phyloP scores from a whole-genome alignment of 2,888 invertebrate species.

The Eupithecia dodoneata region DNA sequence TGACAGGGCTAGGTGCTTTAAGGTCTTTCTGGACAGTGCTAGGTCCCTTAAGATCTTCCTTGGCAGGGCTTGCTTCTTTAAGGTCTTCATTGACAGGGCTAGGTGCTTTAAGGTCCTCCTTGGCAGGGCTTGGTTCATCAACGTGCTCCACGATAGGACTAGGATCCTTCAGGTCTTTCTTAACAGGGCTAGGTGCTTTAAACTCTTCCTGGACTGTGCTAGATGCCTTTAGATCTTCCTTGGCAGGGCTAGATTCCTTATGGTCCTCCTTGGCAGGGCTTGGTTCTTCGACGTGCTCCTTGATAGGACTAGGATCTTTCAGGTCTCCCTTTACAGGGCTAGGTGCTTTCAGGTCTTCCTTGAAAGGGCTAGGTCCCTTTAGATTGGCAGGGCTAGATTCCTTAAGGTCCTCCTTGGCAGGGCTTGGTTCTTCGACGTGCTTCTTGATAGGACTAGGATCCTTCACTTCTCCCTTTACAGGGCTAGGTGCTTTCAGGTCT shows the following conservation, averaged over 20 bases:
- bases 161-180: not conserved
- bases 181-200: slow-evolving; percentile 24
- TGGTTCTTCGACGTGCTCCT: slow-evolving; percentile 19
- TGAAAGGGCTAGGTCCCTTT: not conserved
- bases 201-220: slow-evolving; percentile 14
- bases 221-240: slow-evolving; percentile 15
- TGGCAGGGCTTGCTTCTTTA: no score
- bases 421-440: slow-evolving; percentile 20
- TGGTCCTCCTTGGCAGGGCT: slow-evolving; percentile 28
- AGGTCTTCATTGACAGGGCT: no score
- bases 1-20: slow-evolving; percentile 9
- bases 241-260: slow-evolving; percentile 19
- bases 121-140: no score
- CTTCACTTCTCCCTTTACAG: slow-evolving; percentile 21
- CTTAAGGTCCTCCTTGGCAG: slow-evolving; percentile 23
- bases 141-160: not conserved
- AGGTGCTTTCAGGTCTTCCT: slow-evolving; percentile 16
- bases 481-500: not conserved
- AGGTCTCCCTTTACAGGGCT: slow-evolving; percentile 19
- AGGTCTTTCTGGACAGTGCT: slow-evolving; percentile 21
- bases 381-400: not conserved
- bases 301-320: not conserved
- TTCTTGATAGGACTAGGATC: slow-evolving; percentile 25
- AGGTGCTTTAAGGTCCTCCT: no score
- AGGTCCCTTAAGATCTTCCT: slow-evolving; percentile 9